These are phyloP conservation scores for Tricholaema leucomelas DNA, from an alignment of 2,113 vertebrate genomes.

Conservation along the genomic window DNA sequence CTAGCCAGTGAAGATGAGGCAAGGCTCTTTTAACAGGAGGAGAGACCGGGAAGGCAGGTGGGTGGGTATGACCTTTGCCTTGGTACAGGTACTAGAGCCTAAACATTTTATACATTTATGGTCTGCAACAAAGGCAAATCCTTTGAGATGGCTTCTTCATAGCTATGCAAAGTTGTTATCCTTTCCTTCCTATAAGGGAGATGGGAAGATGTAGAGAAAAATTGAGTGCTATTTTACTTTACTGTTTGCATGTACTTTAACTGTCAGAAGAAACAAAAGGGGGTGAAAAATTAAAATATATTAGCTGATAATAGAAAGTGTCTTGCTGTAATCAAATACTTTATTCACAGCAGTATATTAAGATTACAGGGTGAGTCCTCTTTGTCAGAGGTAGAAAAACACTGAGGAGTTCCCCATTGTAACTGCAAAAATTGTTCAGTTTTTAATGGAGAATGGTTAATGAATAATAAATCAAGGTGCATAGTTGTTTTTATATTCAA, in stretches of 20 bases:
- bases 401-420: not conserved
- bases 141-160: not conserved
- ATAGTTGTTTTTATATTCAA: not conserved
- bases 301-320: not conserved
- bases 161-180: not conserved
- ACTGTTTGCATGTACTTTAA: not conserved
- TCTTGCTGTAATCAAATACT: not conserved
- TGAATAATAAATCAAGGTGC: not conserved
- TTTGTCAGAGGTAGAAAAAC: not conserved
- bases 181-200: not conserved
- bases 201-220: not conserved
- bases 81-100: rapidly evolving
- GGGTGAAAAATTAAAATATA: not conserved
- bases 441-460: not conserved
- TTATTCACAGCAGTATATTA: not conserved
- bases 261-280: not conserved
- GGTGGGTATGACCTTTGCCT: not conserved
- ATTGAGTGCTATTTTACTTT: not conserved
- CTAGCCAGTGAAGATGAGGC: not conserved
- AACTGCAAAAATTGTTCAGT: not conserved
- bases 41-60: rapidly evolving
- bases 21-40: not conserved
- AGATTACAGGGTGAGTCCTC: not conserved
- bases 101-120: not conserved
- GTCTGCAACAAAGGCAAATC: not conserved